phyloP scores from a whole-genome alignment of 2,113 vertebrate species.

The Crocuta crocuta region DNA sequence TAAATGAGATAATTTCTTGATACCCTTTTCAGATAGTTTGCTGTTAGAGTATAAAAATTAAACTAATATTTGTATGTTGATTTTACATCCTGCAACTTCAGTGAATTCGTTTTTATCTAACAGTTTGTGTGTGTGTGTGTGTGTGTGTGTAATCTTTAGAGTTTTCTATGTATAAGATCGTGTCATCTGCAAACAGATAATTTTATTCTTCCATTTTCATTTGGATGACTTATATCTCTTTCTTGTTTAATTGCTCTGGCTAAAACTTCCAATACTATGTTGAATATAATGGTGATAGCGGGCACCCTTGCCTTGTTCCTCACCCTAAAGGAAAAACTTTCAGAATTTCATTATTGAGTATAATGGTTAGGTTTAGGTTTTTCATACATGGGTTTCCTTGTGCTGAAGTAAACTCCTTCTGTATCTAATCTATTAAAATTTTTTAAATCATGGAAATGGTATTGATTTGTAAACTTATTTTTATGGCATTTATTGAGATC shows the following conservation, averaged over 20 bases:
- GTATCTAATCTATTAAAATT: not conserved
- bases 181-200: not conserved
- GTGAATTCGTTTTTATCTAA: not conserved
- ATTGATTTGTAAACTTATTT: not conserved
- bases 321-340: not conserved
- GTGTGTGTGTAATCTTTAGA: not conserved
- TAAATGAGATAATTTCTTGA: not conserved
- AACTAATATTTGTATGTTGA: not conserved
- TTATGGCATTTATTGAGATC: not conserved
- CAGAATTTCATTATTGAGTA: not conserved
- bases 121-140: too few relatives aligned
- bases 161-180: not conserved
- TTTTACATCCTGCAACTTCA: not conserved
- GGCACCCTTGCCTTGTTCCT: not conserved
- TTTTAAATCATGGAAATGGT: not conserved
- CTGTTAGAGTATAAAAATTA: not conserved
- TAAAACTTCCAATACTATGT: not conserved
- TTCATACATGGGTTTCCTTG: not conserved
- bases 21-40: not conserved
- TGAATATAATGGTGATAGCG: not conserved
- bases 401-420: not conserved
- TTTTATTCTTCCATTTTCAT: not conserved
- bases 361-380: not conserved
- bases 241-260: not conserved
- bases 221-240: not conserved